These are phyloP conservation scores for Pseudonaja textilis DNA, from an alignment of 2,113 vertebrate species.

Conservation along the genomic window DNA sequence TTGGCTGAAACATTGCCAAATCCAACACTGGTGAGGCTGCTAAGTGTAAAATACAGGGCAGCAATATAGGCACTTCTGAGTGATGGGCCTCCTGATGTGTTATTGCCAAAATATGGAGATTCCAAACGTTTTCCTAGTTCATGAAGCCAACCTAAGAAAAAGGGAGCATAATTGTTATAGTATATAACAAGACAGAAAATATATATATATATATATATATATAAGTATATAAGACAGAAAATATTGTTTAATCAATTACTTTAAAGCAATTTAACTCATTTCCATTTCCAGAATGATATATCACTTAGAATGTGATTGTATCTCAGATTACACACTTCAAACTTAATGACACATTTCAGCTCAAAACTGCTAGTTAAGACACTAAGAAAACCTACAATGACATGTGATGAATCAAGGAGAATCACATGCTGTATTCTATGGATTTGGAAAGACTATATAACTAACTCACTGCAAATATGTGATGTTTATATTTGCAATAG, in stretches of 20 bases:
- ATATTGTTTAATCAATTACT: neutral
- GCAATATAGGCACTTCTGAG: constrained; percentile 94
- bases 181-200: neutral
- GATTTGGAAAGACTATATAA: neutral
- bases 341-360: neutral
- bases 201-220: no score
- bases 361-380: neutral
- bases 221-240: neutral
- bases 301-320: neutral
- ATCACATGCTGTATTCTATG: neutral
- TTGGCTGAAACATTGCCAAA: constrained; percentile 98
- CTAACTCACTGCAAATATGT: neutral
- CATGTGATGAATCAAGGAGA: neutral
- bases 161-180: neutral
- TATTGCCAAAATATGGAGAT: constrained; percentile 83
- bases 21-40: constrained; percentile 96
- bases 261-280: neutral
- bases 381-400: neutral
- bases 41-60: constrained; percentile 95
- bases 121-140: constrained; percentile 94
- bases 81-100: constrained; percentile 80
- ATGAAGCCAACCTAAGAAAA: constrained; percentile 89
- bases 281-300: neutral
- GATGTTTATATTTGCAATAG: neutral
- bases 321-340: neutral